Percentiles rank a stretch among this genome's conserved stretches.
Conservation (phyloP, 2,113 vertebrate genomes). For the Stomatorhinus ivindoensis region DNA sequence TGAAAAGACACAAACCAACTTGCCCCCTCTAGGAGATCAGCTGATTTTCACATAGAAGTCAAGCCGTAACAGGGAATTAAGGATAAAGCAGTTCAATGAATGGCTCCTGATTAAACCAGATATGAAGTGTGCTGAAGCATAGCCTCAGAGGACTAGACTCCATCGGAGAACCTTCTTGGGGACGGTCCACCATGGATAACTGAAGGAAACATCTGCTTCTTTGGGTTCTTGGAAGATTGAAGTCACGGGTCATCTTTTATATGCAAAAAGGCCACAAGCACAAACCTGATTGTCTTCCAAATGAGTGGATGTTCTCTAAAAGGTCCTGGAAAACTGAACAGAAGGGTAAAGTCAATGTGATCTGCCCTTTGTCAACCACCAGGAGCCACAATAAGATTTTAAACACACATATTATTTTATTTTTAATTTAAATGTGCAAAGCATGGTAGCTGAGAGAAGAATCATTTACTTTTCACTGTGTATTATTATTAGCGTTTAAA, state of each 20-base stretch:
- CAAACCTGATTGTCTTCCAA: conserved; percentile 4
- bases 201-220: not conserved
- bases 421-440: not conserved
- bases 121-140: conserved; percentile 38
- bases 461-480: not conserved
- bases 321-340: not conserved
- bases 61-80: conserved; percentile 31
- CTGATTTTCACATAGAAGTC: conserved; percentile 49
- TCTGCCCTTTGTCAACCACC: not conserved
- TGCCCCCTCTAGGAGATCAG: conserved; percentile 34
- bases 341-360: conserved; percentile 13
- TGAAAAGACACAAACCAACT: not conserved
- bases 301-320: not conserved
- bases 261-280: conserved; percentile 10
- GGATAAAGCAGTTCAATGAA: conserved; percentile 30
- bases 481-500: not conserved
- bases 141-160: not conserved
- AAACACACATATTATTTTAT: not conserved
- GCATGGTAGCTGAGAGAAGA: not conserved
- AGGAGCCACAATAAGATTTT: not conserved
- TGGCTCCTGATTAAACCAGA: conserved; percentile 39
- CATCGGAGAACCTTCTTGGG: not conserved
- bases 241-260: conserved; percentile 10
- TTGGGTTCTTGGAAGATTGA: not conserved
- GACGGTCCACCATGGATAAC: not conserved